Evolutionary conservation across 1,140 invertebrate genomes (phyloP), one percentile per base, ranked within the genome.

Genomic region (Panulirus ornatus): DNA sequence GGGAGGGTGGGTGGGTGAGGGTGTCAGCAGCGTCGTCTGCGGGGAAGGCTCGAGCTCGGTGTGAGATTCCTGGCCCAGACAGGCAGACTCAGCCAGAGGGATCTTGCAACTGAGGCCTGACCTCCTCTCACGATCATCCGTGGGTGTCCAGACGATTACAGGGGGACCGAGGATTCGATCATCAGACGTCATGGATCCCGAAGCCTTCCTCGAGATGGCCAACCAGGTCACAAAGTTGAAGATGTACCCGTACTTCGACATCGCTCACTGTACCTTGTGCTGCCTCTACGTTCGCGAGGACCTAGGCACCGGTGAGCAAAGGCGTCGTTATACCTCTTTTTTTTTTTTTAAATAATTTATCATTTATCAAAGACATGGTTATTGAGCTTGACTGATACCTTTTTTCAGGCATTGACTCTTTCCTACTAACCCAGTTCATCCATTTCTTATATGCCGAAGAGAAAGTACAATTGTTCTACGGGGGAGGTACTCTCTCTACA

Each of bases 201-300:
- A 99, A 95, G 97, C 98, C 71, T 99, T 99, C 94, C 95, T 99
- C 93, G 98, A 99, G 94, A 96, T 99, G 95, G 98, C 98, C 94
- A 99, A 99, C 94, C 97, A 98, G 96, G 98, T 99, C 94, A 98
- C 98, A 92, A 99, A 99, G 95, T 95, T 99, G 92, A 99, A 99
- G 95, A 99, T 99, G 98, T 99, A 97, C 94, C 99, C 99, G 54
- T 99, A 99, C 95, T 99, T 99, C 94, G 99, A 99, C 94, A 97
- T 99, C 93, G 98, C 98, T 91, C 98, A 99, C 95, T 97, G 96
- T 94, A 95, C 97, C 92, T 95, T 99, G 63, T 97, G 97, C 94
- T 97, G 97, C 93, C 95, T 98, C 91, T 97, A 98, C 93, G 97
- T 99, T 79, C 96, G 98, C 93, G 99, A 99, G 94, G 99, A 99